These are phyloP conservation scores for Rhinoraja longicauda DNA, from an alignment of 2,797 vertebrate species.

Conservation along the genomic window DNA sequence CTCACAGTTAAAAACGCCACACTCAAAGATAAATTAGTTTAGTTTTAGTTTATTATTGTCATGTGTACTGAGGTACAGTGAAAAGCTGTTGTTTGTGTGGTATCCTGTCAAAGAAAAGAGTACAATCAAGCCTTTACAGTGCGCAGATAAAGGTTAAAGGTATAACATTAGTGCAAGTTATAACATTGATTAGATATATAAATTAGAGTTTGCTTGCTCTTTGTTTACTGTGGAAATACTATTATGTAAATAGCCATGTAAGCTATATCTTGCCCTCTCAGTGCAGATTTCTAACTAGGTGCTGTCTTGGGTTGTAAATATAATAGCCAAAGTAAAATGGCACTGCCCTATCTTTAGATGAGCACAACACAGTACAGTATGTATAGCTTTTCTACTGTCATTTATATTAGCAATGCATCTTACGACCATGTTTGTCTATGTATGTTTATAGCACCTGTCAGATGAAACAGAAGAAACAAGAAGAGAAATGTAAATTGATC, in stretches of 20 bases:
- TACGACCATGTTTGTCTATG: conserved; percentile 73
- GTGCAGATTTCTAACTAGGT: neutral
- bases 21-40: neutral
- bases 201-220: neutral
- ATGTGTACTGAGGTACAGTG: too few species aligned
- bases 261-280: neutral
- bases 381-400: conserved; percentile 52
- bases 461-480: conserved; percentile 80
- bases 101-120: too few species aligned
- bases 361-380: conserved; percentile 29
- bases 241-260: neutral
- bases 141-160: too few species aligned
- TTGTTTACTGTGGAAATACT: neutral
- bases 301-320: neutral
- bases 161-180: too few species aligned
- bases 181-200: too few species aligned
- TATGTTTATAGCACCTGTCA: conserved; percentile 86
- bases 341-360: neutral
- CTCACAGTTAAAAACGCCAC: neutral
- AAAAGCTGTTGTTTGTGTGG: too few species aligned
- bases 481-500: conserved; percentile 76
- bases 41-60: too few species aligned
- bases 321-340: neutral
- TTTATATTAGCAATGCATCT: conserved; percentile 53
- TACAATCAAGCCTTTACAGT: too few species aligned